Evolutionary conservation across 2,888 invertebrate species (phyloP).

Genomic region (Acanthoscelides obtectus): DNA sequence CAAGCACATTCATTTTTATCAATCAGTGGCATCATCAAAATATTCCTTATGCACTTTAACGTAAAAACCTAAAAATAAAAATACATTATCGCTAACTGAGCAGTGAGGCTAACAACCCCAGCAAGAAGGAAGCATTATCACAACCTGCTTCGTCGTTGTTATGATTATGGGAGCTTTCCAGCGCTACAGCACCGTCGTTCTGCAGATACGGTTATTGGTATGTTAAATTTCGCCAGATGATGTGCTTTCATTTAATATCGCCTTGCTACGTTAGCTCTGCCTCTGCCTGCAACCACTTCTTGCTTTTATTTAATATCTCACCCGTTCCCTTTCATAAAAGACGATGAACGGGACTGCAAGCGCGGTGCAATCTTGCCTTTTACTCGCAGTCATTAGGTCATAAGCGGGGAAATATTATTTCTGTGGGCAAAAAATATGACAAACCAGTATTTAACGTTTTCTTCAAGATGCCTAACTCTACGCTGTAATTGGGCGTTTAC

Average conservation of each 20-base stretch:
- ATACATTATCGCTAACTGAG: background rate
- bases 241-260: conserved; percentile 36
- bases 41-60: background rate
- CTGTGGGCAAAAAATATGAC: too few relatives aligned
- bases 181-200: background rate
- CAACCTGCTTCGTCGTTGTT: background rate
- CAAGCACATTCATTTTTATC: background rate
- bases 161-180: background rate
- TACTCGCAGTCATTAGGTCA: background rate
- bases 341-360: conserved; percentile 2
- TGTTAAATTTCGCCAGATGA: conserved; percentile 36
- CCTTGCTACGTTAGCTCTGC: background rate
- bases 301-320: conserved; percentile 31
- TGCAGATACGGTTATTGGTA: conserved; percentile 27
- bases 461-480: too few relatives aligned
- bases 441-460: too few relatives aligned
- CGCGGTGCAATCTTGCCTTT: background rate
- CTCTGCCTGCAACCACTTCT: conserved; percentile 12
- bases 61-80: background rate
- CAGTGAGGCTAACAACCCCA: background rate
- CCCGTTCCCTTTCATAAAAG: conserved; percentile 8
- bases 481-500: too few relatives aligned
- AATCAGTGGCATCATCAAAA: background rate
- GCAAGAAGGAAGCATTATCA: background rate
- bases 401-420: background rate